phyloP scores from a whole-genome alignment of 2,797 vertebrate species.

The Pteropus rufus region DNA sequence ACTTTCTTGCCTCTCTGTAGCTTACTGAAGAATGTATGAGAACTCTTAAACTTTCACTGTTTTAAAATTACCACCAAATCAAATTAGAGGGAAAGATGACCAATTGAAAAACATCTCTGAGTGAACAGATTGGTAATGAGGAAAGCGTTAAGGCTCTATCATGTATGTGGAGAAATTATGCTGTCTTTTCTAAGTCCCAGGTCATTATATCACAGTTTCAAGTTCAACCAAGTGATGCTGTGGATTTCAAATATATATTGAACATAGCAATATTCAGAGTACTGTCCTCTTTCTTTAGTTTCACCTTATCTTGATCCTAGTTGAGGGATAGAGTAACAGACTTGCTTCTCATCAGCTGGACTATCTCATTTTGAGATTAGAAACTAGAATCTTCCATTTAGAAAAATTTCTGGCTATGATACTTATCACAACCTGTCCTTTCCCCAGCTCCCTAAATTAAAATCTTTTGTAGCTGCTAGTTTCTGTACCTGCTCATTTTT shows the following conservation, averaged over 20 bases:
- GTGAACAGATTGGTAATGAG: neutral
- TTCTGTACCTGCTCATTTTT: neutral
- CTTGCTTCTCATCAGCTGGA: neutral
- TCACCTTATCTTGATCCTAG: neutral
- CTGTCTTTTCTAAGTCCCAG: neutral
- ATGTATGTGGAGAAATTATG: neutral
- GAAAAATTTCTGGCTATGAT: neutral
- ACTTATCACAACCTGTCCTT: neutral
- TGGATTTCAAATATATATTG: neutral
- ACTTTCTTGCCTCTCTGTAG: neutral
- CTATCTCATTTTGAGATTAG: neutral
- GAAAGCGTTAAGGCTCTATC: neutral
- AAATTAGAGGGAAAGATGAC: neutral
- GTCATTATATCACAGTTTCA: neutral
- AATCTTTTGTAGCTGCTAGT: neutral
- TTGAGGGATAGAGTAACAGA: neutral
- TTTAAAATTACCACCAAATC: neutral
- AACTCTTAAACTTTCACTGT: neutral
- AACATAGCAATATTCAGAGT: neutral
- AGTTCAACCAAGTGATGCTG: neutral
- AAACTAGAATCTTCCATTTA: conserved; percentile 18
- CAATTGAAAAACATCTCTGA: neutral
- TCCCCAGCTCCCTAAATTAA: neutral
- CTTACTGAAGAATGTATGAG: neutral
- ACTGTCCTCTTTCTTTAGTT: neutral